Evolutionary conservation across 1,140 invertebrate genomes (phyloP), one percentile per base, ranked within the genome.

Genomic region (Drosophila eugracilis): DNA sequence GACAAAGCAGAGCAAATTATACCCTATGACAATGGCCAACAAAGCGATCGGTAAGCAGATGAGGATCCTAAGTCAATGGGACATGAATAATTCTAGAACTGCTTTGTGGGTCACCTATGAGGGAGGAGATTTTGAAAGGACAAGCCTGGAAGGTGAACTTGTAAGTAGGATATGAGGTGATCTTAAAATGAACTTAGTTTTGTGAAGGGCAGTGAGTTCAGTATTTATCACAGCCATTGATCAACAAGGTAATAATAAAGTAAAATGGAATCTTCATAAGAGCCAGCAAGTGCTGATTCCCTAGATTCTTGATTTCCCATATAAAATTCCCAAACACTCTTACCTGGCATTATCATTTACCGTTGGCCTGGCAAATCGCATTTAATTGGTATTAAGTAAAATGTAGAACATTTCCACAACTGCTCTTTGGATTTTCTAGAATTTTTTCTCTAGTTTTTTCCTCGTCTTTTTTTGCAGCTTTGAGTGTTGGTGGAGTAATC

Each of bases 371-470:
- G 17, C 47, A 32, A 49, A 66, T 52, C 3, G 26, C 21, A 42
- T 44, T 66, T 67, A 66, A 67, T 67, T 67, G 63, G 63, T 67
- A 67, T 67, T 67, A 67, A 53, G 63, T 67, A 67, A 67, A 67
- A 67, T 67, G 63, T 67, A 52, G 63, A 67, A 65, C 63, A 66
- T 66, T 52, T 63, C 60, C 21, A 26, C 21, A 66, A 21, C 30
- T 52, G 45, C 22, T 10, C n/a, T 39, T 37, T 19, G 21, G 41
- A 28, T 63, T 59, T 45, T 28, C n/a, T 17, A 22, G 26, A 6
- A 17, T 24, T 52, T 52, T 60, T 28, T 21, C n/a, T n/a, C n/a
- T n/a, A n/a, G n/a, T n/a, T n/a, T n/a, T n/a, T n/a, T n/a, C n/a
- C n/a, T n/a, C n/a, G n/a, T n/a, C n/a, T n/a, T n/a, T 9, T 10